Evolutionary conservation across 2,888 invertebrate species (phyloP).

Genomic region (Hydraecia micacea): DNA sequence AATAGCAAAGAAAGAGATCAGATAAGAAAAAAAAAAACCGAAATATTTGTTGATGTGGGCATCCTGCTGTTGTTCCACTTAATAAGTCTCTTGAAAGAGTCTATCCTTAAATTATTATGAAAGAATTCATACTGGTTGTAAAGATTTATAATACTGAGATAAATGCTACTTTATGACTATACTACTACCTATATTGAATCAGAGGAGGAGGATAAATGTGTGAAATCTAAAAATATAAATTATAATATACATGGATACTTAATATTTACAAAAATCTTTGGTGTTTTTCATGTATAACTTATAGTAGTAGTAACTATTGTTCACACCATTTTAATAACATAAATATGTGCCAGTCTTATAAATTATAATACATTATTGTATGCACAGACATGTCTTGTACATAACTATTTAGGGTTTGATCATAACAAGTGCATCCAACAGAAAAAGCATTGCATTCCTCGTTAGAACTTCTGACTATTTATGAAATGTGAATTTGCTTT

Average conservation of each 20-base stretch:
- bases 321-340: conserved; percentile 64
- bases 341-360: conserved; percentile 70
- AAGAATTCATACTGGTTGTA: conserved; percentile 46
- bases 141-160: conserved; percentile 62
- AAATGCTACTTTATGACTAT: conserved; percentile 56
- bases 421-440: conserved; percentile 66
- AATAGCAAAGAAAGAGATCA: not conserved
- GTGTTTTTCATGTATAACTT: conserved; percentile 67
- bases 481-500: conserved; percentile 1
- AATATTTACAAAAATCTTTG: conserved; percentile 72
- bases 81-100: conserved; percentile 17
- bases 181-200: conserved; percentile 51
- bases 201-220: conserved; percentile 54
- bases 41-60: conserved; percentile 31
- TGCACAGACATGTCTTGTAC: conserved; percentile 60
- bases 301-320: conserved; percentile 68
- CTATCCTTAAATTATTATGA: conserved; percentile 38
- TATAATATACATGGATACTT: conserved; percentile 64
- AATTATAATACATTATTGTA: conserved; percentile 64
- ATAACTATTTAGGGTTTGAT: conserved; percentile 65
- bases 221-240: conserved; percentile 58
- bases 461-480: conserved; percentile 29
- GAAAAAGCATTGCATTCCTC: conserved; percentile 9
- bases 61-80: not conserved
- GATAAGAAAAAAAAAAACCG: not conserved